Base-by-base conservation (phyloP, 2,113 vertebrate genomes). In the Edolisoma coerulescens region DNA sequence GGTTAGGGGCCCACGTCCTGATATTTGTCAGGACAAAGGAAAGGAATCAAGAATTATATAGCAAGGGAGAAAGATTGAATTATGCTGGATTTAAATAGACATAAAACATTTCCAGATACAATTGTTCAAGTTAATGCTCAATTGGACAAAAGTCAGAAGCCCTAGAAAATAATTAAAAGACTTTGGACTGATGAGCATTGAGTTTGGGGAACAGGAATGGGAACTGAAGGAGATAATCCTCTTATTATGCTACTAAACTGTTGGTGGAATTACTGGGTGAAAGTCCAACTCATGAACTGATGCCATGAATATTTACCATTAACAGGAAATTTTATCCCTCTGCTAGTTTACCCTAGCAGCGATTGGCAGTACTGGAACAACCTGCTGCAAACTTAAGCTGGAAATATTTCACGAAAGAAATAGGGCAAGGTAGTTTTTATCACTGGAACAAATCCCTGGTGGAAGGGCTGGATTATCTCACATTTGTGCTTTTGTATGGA, bases 141-240 rank as follows among this genome's bases (percentile, higher is more conserved):
- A 24, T n/a, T 64, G 37, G 44, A 92, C 39, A 89, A 78, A 86
- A 41, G 42, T 67, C 4, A 23, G 63, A 80, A 78, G 37, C 15
- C 17, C 35, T 86, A 59, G 47, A 85, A 96, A 90, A 87, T 88
- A 96, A 87, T 91, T 69, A 57, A 59, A 87, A 83, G 33, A 80
- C 50, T 79, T 71, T 24, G 23, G 23, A 50, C 26, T 74, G 64
- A 70, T 68, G 57, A 77, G 7, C 60, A 93, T 32, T 91, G 45
- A 70, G 28, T 63, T 84, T 68, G 47, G 28, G 32, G 39, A 77
- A 67, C 24, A 90, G 33, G 53, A 96, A 74, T 45, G 30, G 28
- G 37, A 92, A 50, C 10, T 50, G 82, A 80, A 94, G 75, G 64
- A 88, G 8, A 23, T 67, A 90, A 92, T 92, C 56, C 59, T 88